Conservation (phyloP, 2,888 invertebrate species). For the Callyntrura guangdongensis region DNA sequence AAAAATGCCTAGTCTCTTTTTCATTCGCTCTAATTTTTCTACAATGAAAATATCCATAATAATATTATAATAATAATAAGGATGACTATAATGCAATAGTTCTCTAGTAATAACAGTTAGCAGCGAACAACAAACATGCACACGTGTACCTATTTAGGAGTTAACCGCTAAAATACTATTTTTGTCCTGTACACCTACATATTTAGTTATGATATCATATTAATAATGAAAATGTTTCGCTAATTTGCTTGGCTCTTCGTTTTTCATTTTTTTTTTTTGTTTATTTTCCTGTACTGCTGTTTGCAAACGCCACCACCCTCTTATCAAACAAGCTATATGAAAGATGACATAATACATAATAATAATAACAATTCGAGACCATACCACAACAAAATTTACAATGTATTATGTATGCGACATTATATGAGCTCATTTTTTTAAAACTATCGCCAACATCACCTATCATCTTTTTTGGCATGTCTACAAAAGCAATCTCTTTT, state of each 20-base stretch:
- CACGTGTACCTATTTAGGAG: background rate
- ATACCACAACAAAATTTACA: background rate
- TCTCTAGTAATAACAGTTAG: too few species aligned
- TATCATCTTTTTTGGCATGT: background rate
- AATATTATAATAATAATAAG: background rate
- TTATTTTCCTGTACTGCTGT: background rate
- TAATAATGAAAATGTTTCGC: background rate
- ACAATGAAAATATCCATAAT: background rate
- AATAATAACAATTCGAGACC: background rate
- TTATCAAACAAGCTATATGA: background rate
- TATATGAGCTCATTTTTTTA: background rate
- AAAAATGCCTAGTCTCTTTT: too few species aligned
- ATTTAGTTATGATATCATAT: too few species aligned
- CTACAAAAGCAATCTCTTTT: background rate
- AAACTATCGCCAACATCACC: background rate
- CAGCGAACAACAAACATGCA: background rate
- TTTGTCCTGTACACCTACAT: too few species aligned
- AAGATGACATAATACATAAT: constrained; percentile 10
- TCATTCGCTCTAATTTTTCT: too few species aligned
- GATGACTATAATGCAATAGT: background rate
- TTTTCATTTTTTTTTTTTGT: background rate
- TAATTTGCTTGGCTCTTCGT: background rate
- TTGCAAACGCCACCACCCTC: background rate
- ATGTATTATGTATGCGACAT: background rate
- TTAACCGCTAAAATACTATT: background rate